Conservation (phyloP, 1,140 invertebrate species). For the Drosophila azteca region DNA sequence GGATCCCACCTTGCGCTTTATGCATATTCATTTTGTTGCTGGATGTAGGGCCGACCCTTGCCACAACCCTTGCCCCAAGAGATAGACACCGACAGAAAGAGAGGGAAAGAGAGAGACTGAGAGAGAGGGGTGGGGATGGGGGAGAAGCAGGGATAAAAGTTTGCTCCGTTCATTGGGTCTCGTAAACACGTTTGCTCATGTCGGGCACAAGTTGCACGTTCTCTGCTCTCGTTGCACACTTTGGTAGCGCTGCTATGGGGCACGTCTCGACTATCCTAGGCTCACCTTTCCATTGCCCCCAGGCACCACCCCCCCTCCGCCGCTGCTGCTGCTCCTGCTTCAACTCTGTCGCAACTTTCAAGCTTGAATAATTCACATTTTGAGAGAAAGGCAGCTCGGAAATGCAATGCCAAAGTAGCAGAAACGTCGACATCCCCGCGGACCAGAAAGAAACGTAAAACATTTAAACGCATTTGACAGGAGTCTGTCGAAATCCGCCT, state of each 20-base stretch:
- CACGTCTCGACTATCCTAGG: too few relatives aligned
- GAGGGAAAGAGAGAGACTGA: too few relatives aligned
- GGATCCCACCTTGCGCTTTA: constrained; percentile 59
- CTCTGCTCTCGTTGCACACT: neutral
- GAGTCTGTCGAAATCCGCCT: neutral
- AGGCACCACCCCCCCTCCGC: too few relatives aligned
- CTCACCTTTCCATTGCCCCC: too few relatives aligned
- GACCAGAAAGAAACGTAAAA: constrained; percentile 23
- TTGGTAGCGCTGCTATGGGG: too few relatives aligned
- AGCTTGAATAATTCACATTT: constrained; percentile 59
- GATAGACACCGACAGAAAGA: neutral
- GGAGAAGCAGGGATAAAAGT: constrained; percentile 8
- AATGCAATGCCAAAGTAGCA: constrained; percentile 14
- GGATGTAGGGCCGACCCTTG: constrained; percentile 9
- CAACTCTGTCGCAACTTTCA: constrained; percentile 41
- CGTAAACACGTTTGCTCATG: constrained; percentile 55
- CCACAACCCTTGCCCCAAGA: neutral
- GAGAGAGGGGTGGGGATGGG: neutral
- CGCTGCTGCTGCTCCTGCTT: too few relatives aligned
- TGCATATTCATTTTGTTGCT: constrained; percentile 65
- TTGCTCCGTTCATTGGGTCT: constrained; percentile 36
- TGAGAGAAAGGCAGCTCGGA: constrained; percentile 1
- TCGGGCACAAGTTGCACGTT: constrained; percentile 26
- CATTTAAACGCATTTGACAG: constrained; percentile 48
- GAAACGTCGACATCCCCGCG: neutral